Evolutionary conservation across 1,140 invertebrate species (phyloP).

Genomic region (Eupeodes corollae): DNA sequence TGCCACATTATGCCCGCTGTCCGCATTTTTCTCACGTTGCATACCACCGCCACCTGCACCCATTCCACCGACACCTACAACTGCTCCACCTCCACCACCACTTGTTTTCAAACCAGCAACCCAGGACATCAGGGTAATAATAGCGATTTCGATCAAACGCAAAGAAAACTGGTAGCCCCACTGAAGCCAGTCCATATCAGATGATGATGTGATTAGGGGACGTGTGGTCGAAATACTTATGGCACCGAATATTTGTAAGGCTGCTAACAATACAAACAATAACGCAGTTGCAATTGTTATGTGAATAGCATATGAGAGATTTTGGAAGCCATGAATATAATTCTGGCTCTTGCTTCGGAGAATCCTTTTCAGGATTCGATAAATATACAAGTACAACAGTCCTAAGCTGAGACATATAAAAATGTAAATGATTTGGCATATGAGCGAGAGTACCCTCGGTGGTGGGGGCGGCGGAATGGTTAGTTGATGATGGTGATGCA

Average conservation of each 20-base stretch:
- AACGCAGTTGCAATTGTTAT: conserved; percentile 75
- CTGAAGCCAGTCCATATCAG: conserved; percentile 61
- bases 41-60: conserved; percentile 20
- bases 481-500: neutral
- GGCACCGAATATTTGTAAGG: conserved; percentile 66
- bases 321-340: conserved; percentile 53
- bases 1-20: conserved; percentile 39
- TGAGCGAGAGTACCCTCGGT: conserved; percentile 51
- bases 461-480: conserved; percentile 14
- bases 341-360: conserved; percentile 54
- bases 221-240: conserved; percentile 40
- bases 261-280: conserved; percentile 67
- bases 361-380: conserved; percentile 54
- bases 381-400: conserved; percentile 72
- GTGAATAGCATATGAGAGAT: conserved; percentile 67
- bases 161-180: conserved; percentile 80
- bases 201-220: conserved; percentile 18
- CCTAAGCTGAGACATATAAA: conserved; percentile 67
- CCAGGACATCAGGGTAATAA: conserved; percentile 71
- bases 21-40: conserved; percentile 43
- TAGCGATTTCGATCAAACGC: conserved; percentile 68
- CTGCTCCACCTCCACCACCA: conserved; percentile 17
- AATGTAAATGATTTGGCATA: conserved; percentile 73
- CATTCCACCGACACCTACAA: neutral
- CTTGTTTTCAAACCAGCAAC: conserved; percentile 59